Base-by-base conservation (phyloP, 1,140 invertebrate species). In the Drosophila kanapiae region DNA sequence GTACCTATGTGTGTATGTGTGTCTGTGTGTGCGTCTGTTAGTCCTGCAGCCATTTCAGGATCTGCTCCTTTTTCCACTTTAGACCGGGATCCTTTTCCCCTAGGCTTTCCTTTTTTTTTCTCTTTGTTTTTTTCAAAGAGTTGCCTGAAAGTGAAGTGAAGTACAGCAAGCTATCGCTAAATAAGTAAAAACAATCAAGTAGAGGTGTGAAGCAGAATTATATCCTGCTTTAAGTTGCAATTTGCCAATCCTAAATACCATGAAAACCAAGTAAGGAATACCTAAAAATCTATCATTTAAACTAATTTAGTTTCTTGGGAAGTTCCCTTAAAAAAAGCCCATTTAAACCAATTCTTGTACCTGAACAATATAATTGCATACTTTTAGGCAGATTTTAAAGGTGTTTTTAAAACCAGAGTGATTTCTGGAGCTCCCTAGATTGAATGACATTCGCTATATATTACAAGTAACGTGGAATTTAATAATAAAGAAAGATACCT, bases 11-110 rank as follows among this genome's bases (percentile, higher is more conserved):
- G 13, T 14, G 51, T 37, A 7, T 56, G 23, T 49, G 58, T 11
- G 40, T 58, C 33, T 7, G 10, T 35, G 16, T 11, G 23, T 35
- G 14, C 13, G 9, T 6, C 38, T 68, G 48, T 72, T 58, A 49
- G 69, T 23, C 69, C 70, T 72, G 70, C 47, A 72, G 70, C 69
- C 53, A 57, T 72, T 72, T 72, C 43, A 54, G 62, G 38, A 68
- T 70, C 47, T 51, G 62, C 31, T 74, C 51, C 51, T 42, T 72
- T 72, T 59, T 71, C 42, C 67, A 67, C 45, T 53, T 70, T 45
- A 42, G 18, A 9, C 47, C 23, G 31, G 47, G 31, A 37, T 27
- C 57, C 47, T 70, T 49, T 64, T 63, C n/a, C 63, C 31, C 23
- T 40, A 43, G 37, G 38, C 13, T 57, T 40, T 70, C 18, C 58